phyloP scores from a whole-genome alignment of 2,113 vertebrate species.

The Hemiprocne comata region DNA sequence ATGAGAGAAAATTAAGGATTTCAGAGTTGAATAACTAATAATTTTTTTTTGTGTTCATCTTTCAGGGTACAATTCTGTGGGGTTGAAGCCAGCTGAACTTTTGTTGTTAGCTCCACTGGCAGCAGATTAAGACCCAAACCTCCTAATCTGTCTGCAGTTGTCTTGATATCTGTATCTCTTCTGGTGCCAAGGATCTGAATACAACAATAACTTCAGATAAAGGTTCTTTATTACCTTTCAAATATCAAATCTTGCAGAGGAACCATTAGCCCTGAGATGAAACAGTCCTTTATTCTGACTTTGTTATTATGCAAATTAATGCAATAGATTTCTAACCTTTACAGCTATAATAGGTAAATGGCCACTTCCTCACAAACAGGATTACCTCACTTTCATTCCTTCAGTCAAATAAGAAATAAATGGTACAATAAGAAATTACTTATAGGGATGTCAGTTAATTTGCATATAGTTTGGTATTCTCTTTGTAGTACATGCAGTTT shows the following conservation, averaged over 20 bases:
- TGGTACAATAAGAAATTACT: background rate
- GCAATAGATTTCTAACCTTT: background rate
- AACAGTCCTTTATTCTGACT: background rate
- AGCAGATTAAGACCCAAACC: background rate
- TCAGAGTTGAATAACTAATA: background rate
- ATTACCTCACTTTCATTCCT: background rate
- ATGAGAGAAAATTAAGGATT: background rate
- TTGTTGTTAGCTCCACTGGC: background rate
- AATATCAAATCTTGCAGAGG: background rate
- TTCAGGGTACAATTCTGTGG: background rate
- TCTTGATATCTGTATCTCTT: background rate
- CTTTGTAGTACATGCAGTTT: background rate
- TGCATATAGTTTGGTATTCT: background rate
- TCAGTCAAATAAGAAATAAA: background rate
- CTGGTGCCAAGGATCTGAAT: background rate
- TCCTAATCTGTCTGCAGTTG: background rate
- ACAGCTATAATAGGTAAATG: background rate
- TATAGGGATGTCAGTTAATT: background rate
- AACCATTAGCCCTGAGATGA: background rate
- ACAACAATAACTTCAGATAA: background rate
- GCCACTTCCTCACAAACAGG: background rate
- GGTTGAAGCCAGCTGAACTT: background rate
- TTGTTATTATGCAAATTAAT: background rate
- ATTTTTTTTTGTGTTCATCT: background rate
- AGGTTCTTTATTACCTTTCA: background rate